Percentiles rank a stretch among this genome's conserved stretches.
These are phyloP conservation scores for Spodoptera frugiperda DNA, from an alignment of 1,140 invertebrate species.

Conservation along the genomic window DNA sequence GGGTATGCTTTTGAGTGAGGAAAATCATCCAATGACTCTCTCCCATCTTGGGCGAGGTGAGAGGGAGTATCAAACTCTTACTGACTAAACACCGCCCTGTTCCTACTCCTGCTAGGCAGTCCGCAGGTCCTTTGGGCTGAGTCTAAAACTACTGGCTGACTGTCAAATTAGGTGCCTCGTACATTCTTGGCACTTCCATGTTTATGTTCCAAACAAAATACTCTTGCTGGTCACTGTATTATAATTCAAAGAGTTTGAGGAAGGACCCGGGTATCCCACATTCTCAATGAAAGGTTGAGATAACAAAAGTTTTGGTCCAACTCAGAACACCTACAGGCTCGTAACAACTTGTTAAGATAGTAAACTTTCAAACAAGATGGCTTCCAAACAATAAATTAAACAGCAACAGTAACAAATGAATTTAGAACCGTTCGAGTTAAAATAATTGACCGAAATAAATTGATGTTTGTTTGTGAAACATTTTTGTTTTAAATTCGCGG, in stretches of 20 bases:
- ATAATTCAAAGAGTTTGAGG: not conserved
- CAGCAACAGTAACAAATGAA: slow-evolving; percentile 18
- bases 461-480: not conserved
- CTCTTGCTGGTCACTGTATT: not conserved
- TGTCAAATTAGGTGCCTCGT: no score
- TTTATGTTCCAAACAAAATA: not conserved
- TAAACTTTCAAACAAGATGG: slow-evolving; percentile 23
- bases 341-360: slow-evolving; percentile 36
- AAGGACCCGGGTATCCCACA: not conserved
- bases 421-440: not conserved
- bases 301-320: slow-evolving; percentile 37
- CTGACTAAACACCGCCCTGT: no score
- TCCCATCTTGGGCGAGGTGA: no score
- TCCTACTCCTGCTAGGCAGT: no score
- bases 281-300: slow-evolving; percentile 14
- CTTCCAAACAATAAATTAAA: slow-evolving; percentile 37
- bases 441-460: no score
- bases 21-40: no score
- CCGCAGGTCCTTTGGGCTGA: no score
- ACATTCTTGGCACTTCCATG: no score
- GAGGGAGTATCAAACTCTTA: no score
- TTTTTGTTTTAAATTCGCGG: not conserved
- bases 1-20: no score
- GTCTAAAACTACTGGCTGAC: no score
- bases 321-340: slow-evolving; percentile 36